Base-by-base conservation (phyloP, 1,140 invertebrate genomes). In the Apocrypta bakeri region DNA sequence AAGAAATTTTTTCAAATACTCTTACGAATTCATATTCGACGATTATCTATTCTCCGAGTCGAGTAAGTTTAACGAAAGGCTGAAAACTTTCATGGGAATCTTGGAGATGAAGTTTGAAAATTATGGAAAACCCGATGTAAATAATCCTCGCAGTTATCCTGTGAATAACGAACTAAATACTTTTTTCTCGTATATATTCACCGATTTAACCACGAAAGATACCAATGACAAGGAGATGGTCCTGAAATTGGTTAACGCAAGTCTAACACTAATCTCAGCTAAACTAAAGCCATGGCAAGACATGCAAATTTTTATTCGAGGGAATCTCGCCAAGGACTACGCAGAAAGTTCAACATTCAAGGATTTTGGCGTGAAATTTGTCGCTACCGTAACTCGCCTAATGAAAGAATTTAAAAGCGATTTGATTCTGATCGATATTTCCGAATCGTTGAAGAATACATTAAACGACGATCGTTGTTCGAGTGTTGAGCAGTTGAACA, bases 351-450 rank as follows among this genome's bases (percentile, higher is more conserved):
- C 25, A 24, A 42, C 24, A n/a, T 27, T 68, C 6, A n/a, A 82
- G n/a, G 73, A 82, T 17, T 82, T 82, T 7, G 80, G 80, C 8
- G n/a, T 6, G 0, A 69, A 61, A 25, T 82, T 66, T 14, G 73
- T 8, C 0, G 33, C 21, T 4, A 61, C 25, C 4, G 64, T 25
- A 14, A 9, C 9, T 0, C 0, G 2, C 17, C 11, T 81, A 17
- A 21, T 81, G 24, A 17, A 48, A 0, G 40, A 29, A 9, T 81
- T 56, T 48, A 21, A 21, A 1, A 82, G 73, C 56, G 80, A 82
- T 33, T 21, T 76, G 1, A 37, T 82, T 33, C 21, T 82, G 8
- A 25, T 4, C 12, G 14, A 69, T 11, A 21, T 76, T 27, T 42
- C 37, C 3, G 17, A 68, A 0, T 7, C 56, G 0, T 4, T 71